These are phyloP conservation scores for Bergia sp. DNA, from an alignment of 92 coral and sea anemone species.

Conservation along the genomic window DNA sequence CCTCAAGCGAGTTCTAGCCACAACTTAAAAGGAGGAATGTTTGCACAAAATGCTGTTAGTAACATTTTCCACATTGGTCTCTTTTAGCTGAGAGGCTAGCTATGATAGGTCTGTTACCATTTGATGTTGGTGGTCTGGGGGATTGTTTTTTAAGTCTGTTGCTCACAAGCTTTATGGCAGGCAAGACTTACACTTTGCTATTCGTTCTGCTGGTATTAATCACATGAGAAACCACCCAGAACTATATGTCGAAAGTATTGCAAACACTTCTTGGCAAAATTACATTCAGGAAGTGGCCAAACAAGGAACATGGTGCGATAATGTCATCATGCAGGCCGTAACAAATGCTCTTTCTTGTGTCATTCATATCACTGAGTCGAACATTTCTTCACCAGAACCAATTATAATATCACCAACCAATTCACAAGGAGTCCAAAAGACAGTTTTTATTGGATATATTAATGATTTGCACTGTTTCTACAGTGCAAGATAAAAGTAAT, in stretches of 20 bases:
- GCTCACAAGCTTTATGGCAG: constrained; percentile 12
- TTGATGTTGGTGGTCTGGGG: too few species aligned
- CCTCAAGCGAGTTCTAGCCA: too few species aligned
- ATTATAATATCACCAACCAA: constrained; percentile 29
- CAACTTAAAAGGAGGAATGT: too few species aligned
- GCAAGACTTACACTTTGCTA: background rate
- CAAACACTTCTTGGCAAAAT: constrained; percentile 48
- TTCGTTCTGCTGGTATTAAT: background rate
- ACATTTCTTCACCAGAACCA: constrained; percentile 4
- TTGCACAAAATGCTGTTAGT: too few species aligned
- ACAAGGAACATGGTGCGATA: constrained; percentile 46
- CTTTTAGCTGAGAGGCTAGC: too few species aligned
- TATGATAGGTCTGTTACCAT: too few species aligned
- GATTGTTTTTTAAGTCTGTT: background rate
- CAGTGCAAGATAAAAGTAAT: too few species aligned
- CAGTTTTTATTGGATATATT: constrained; percentile 39
- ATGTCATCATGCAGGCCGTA: constrained; percentile 44
- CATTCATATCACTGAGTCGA: constrained; percentile 42
- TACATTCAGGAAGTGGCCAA: constrained; percentile 43
- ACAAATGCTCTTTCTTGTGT: constrained; percentile 44
- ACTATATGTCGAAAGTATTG: constrained; percentile 42
- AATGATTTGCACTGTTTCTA: constrained; percentile 32
- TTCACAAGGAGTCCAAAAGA: constrained; percentile 7
- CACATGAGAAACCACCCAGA: too few species aligned
- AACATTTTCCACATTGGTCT: too few species aligned